These are phyloP conservation scores for Hydropotes inermis DNA, from an alignment of 2,113 vertebrate species.

Conservation along the genomic window DNA sequence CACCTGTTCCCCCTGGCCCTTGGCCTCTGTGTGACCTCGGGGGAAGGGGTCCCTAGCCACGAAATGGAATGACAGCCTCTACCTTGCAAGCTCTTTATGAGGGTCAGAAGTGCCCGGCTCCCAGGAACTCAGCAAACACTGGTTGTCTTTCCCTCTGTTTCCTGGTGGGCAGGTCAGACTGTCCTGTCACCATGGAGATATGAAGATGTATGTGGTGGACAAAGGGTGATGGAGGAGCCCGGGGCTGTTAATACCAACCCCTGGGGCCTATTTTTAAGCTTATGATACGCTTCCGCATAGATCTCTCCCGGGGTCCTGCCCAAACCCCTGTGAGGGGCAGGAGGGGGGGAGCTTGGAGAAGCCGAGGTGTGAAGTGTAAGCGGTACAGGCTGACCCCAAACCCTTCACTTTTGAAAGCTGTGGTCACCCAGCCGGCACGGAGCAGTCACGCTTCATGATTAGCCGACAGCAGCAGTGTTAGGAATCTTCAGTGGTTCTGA, in stretches of 20 bases:
- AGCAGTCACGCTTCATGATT: rapidly evolving
- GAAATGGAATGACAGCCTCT: background rate
- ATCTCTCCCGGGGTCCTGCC: background rate
- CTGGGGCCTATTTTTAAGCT: background rate
- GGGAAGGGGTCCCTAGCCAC: background rate
- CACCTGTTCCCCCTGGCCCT: background rate
- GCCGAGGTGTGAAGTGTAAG: background rate
- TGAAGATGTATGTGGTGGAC: background rate
- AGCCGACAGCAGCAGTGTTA: no score
- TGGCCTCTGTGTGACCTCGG: rapidly evolving
- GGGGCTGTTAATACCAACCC: no score
- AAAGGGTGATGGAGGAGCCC: background rate
- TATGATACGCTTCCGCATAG: background rate
- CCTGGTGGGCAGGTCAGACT: background rate
- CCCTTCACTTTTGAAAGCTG: background rate
- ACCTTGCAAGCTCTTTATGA: background rate
- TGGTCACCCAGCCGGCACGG: background rate
- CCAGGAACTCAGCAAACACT: background rate
- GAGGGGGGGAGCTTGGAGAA: background rate
- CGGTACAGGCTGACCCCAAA: background rate
- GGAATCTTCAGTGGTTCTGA: rapidly evolving
- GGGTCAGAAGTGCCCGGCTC: background rate
- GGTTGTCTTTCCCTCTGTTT: background rate
- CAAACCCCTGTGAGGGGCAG: background rate
- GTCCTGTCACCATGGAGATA: background rate